Percentiles rank a stretch among this genome's conserved stretches.
Evolutionary conservation across 2,113 vertebrate genomes (phyloP).

Genomic region (Cheilinus undulatus): DNA sequence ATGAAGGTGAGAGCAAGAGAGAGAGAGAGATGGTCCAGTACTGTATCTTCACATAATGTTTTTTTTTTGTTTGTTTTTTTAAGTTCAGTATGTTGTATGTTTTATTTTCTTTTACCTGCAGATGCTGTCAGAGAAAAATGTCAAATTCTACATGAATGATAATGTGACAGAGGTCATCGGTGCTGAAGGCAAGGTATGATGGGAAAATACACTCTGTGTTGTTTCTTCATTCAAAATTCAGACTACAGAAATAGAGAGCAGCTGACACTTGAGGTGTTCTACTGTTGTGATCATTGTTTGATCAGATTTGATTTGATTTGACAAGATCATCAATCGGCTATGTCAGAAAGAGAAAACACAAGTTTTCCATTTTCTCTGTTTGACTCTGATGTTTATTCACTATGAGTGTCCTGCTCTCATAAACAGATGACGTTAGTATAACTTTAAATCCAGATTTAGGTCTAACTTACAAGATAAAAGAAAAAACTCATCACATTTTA

Average conservation of each 20-base stretch:
- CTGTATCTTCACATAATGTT: no score
- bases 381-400: no score
- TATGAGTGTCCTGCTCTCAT: no score
- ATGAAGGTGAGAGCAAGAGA: slow-evolving; percentile 82
- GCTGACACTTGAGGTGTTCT: neutral
- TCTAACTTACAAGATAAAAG: no score
- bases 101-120: slow-evolving; percentile 63
- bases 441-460: no score
- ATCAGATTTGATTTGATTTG: no score
- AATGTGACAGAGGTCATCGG: slow-evolving; percentile 82
- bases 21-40: neutral
- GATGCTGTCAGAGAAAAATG: slow-evolving; percentile 84
- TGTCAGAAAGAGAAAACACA: neutral
- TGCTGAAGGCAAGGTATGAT: slow-evolving; percentile 80
- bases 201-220: neutral
- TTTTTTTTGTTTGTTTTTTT: neutral
- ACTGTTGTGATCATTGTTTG: neutral
- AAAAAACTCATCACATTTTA: no score
- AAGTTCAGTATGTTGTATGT: neutral
- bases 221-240: neutral
- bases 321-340: no score
- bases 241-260: neutral
- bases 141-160: slow-evolving; percentile 86
- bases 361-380: no score
- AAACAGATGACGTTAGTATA: no score